A percentile compares a stretch with the other conserved stretches of the same genome.
Conservation (phyloP, 2,113 vertebrate species). For the Pavo muticus region DNA sequence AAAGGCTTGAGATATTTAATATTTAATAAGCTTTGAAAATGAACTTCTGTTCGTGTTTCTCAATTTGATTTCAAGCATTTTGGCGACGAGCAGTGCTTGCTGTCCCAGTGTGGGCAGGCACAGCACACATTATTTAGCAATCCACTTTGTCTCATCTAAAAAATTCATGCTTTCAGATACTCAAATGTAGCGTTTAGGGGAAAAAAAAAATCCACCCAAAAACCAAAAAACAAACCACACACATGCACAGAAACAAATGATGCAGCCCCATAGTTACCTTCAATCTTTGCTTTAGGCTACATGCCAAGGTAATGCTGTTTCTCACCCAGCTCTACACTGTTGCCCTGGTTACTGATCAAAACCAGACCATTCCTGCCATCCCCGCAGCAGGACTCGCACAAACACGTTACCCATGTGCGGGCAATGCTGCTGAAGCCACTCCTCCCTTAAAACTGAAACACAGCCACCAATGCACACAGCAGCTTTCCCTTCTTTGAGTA, state of each 20-base stretch:
- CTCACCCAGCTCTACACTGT: neutral
- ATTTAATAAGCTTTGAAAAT: slow-evolving; percentile 65
- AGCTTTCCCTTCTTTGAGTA: neutral
- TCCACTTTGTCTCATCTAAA: slow-evolving; percentile 63
- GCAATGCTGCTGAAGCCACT: neutral
- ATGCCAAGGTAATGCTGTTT: neutral
- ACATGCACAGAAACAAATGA: neutral
- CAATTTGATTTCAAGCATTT: slow-evolving; percentile 21
- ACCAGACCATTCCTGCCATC: neutral
- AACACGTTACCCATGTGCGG: neutral
- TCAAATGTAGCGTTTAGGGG: slow-evolving; percentile 15
- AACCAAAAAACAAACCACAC: neutral
- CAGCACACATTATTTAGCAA: slow-evolving; percentile 52
- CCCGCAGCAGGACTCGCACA: neutral
- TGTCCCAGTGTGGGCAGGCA: slow-evolving; percentile 53
- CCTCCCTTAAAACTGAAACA: neutral
- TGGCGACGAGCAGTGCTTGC: neutral
- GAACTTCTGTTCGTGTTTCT: slow-evolving; percentile 35
- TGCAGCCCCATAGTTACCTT: neutral
- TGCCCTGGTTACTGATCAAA: slow-evolving; percentile 46
- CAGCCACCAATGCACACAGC: neutral
- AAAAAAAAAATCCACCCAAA: neutral
- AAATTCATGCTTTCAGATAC: slow-evolving; percentile 69
- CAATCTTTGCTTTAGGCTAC: neutral
- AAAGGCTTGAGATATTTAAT: slow-evolving; percentile 52